phyloP scores from a whole-genome alignment of 2,113 vertebrate genomes.

The Zosterops borbonicus region DNA sequence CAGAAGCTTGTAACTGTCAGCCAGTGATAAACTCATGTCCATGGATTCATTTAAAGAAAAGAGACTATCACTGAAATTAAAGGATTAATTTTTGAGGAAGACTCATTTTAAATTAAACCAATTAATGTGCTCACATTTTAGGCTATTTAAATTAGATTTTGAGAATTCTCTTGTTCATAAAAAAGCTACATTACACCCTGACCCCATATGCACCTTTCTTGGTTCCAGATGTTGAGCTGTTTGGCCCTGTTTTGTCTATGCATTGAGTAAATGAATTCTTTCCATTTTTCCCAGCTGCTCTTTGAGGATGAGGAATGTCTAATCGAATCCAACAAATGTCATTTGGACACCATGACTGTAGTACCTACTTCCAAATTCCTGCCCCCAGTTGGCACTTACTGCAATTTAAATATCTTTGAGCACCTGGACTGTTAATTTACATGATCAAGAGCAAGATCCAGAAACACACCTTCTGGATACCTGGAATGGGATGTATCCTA shows the following conservation, averaged over 20 bases:
- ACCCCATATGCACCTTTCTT: neutral
- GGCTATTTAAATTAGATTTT: neutral
- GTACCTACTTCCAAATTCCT: neutral
- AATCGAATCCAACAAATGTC: neutral
- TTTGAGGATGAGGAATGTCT: neutral
- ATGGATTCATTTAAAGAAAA: neutral
- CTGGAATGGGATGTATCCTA: neutral
- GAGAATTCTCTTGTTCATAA: neutral
- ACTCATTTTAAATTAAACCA: neutral
- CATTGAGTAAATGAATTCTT: neutral
- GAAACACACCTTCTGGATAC: neutral
- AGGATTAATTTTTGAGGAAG: neutral
- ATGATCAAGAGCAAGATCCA: neutral
- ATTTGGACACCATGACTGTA: neutral
- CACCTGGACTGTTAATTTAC: neutral
- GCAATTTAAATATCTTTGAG: neutral
- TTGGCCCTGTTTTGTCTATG: neutral
- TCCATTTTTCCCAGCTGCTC: neutral
- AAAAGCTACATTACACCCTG: neutral
- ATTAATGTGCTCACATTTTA: neutral
- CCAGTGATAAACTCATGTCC: neutral
- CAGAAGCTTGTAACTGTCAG: neutral
- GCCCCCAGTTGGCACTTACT: neutral
- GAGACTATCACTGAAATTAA: neutral
- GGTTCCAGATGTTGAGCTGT: neutral